Base-by-base conservation (phyloP, 2,113 vertebrate species). In the Menura novaehollandiae region DNA sequence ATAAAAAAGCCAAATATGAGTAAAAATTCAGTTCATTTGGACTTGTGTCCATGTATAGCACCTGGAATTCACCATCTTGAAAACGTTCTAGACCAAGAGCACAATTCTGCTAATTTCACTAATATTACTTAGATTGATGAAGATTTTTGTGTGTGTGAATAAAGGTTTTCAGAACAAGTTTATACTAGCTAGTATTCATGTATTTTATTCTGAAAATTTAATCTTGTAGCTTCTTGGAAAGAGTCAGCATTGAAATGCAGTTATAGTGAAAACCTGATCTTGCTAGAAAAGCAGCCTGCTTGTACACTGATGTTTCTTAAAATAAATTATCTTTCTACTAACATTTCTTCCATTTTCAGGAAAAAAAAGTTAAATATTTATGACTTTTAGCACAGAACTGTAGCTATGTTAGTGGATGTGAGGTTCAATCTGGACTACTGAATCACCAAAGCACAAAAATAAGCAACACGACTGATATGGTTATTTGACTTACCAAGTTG, bases 381-480 rank as follows among this genome's bases (percentile, higher is more conserved):
- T 33, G 46, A 26, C 13, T 63, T 62, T 59, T 53, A 82, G 35
- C 35, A 64, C 10, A 39, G 20, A 91, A 66, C 7, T 44, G 10
- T 76, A 73, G 5, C 12, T 86, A 8, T 24, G 15, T 58, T 55
- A 75, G 5, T 35, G 24, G 19, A 53, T 6, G 12, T 21, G 13
- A 68, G 10, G n/a, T 63, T 81, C 13, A 74, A 4, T 74, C 64
- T 44, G 59, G 19, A 56, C 35, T 55, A 66, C 4, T 19, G 8
- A 43, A 66, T 81, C 15, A 63, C 15, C 4, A 23, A 80, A 90
- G 30, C 18, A 37, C 1, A 6, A 74, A 67, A 51, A 33, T 27
- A 67, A 85, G 9, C 0, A 2, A 27, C 23, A 55, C 3, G 2
- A 51, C 18, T 60, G 41, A n/a, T 23, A 41, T 0, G 1, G 13